A percentile compares a stretch with the other conserved stretches of the same genome.
Evolutionary conservation across 2,888 invertebrate genomes (phyloP).

Genomic region (Meandrusa payeni): DNA sequence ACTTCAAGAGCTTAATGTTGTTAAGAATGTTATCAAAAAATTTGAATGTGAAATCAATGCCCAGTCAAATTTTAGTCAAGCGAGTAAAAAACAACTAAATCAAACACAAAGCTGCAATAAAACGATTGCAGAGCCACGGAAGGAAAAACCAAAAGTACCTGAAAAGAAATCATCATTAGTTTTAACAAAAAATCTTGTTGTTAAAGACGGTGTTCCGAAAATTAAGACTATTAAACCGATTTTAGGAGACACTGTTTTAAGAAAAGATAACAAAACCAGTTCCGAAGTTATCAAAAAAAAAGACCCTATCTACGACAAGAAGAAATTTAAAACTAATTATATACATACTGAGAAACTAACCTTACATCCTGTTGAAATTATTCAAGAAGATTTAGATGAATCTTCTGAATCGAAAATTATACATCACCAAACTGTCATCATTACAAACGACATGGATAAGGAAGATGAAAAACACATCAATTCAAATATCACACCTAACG

Average conservation of each 20-base stretch:
- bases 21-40: constrained; percentile 71
- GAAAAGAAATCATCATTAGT: constrained; percentile 79
- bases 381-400: constrained; percentile 67
- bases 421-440: constrained; percentile 23
- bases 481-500: constrained; percentile 79
- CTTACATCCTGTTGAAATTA: constrained; percentile 68
- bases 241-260: constrained; percentile 38
- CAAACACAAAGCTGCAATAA: constrained; percentile 46
- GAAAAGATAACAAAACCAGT: constrained; percentile 34
- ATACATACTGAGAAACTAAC: constrained; percentile 70
- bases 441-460: constrained; percentile 24
- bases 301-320: constrained; percentile 64
- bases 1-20: constrained; percentile 48
- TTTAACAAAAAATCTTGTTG: constrained; percentile 75
- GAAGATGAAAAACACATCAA: constrained; percentile 45
- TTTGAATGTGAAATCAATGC: constrained; percentile 74
- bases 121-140: constrained; percentile 45
- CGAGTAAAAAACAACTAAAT: constrained; percentile 64
- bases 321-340: constrained; percentile 71
- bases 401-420: constrained; percentile 26
- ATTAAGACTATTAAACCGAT: constrained; percentile 66
- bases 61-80: constrained; percentile 48
- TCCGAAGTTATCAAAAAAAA: constrained; percentile 47
- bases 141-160: constrained; percentile 82
- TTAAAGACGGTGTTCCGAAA: constrained; percentile 76